Percentiles rank a stretch among this genome's conserved stretches.
Evolutionary conservation across 2,113 vertebrate genomes (phyloP).

Genomic region (Corydoras maculifer): DNA sequence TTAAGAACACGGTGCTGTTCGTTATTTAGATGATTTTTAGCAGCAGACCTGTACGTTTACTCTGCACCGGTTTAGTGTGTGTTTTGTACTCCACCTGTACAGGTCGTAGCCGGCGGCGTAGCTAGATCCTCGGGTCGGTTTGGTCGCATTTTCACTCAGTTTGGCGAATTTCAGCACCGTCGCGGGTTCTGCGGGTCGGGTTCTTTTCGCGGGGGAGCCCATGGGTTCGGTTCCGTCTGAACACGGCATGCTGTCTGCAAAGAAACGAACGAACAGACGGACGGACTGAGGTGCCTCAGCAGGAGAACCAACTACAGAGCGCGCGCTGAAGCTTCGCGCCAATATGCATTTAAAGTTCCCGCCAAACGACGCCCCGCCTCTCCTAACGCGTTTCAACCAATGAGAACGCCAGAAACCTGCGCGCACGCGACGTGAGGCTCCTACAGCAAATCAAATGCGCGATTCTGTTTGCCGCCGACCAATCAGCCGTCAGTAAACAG

Average conservation of each 20-base stretch:
- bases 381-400: slow-evolving; percentile 7
- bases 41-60: too few species aligned
- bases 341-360: background rate
- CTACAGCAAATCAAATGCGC: background rate
- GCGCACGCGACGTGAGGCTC: background rate
- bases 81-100: slow-evolving; percentile 73
- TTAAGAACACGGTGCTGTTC: too few species aligned
- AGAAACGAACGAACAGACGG: background rate
- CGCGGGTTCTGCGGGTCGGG: slow-evolving; percentile 28
- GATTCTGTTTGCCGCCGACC: too few species aligned
- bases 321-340: background rate
- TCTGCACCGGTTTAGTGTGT: background rate
- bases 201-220: slow-evolving; percentile 65
- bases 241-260: slow-evolving; percentile 68
- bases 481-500: too few species aligned
- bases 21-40: too few species aligned
- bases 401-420: background rate
- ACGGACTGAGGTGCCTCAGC: background rate
- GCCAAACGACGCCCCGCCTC: background rate
- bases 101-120: slow-evolving; percentile 88
- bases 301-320: background rate
- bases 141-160: slow-evolving; percentile 77
- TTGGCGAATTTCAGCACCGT: slow-evolving; percentile 70
- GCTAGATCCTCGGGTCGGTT: slow-evolving; percentile 76
- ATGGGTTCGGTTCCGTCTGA: slow-evolving; percentile 51